A percentile compares a stretch with the other conserved stretches of the same genome.
These are phyloP conservation scores for Mesochorus sp. DNA, from an alignment of 2,888 invertebrate genomes.

Conservation along the genomic window DNA sequence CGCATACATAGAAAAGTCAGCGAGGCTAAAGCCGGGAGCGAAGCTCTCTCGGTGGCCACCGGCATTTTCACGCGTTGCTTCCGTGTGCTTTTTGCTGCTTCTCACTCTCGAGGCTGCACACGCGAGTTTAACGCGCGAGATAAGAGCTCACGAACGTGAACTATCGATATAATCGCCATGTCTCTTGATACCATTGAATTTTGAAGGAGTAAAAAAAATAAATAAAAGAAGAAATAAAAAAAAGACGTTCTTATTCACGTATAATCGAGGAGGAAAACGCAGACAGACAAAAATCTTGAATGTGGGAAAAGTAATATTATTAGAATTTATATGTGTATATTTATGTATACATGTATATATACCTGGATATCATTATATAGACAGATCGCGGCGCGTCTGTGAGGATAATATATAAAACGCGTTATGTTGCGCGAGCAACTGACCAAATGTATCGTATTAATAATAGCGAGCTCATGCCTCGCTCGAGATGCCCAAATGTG, in stretches of 20 bases:
- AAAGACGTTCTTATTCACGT: neutral
- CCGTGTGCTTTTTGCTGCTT: constrained; percentile 51
- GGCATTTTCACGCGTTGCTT: constrained; percentile 51
- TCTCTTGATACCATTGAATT: constrained; percentile 32
- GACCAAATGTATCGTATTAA: constrained; percentile 65
- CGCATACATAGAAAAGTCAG: constrained; percentile 7
- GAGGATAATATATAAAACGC: constrained; percentile 15
- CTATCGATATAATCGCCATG: constrained; percentile 51
- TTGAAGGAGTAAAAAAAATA: constrained; percentile 13
- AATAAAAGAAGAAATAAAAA: constrained; percentile 5
- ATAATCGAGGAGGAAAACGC: neutral
- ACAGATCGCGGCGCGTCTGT: constrained; percentile 28
- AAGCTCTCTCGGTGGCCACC: constrained; percentile 17
- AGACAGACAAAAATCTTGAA: neutral
- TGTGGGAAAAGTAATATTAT: constrained; percentile 6
- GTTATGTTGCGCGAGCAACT: constrained; percentile 63
- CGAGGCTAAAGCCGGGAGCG: constrained; percentile 17
- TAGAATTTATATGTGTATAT: constrained; percentile 5
- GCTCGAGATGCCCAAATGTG: constrained; percentile 69
- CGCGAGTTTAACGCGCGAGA: constrained; percentile 62
- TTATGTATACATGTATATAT: constrained; percentile 10
- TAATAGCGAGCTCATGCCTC: constrained; percentile 66
- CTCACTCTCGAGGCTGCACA: constrained; percentile 41
- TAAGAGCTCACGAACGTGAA: constrained; percentile 61
- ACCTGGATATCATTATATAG: neutral